Conservation (phyloP, 2,797 vertebrate species). For the Micropoecilia bifurca region DNA sequence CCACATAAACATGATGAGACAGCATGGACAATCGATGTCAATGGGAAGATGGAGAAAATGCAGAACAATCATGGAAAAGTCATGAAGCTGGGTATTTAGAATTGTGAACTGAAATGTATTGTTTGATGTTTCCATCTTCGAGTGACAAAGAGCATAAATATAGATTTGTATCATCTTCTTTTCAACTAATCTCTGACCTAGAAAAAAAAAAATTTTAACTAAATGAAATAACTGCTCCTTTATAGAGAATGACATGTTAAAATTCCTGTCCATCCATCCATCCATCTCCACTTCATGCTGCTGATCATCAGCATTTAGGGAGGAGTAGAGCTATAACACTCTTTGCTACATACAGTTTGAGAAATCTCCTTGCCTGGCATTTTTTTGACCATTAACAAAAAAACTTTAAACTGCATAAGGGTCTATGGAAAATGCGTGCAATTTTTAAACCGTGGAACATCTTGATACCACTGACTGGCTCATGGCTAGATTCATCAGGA, state of each 20-base stretch:
- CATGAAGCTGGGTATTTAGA: neutral
- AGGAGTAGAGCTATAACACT: neutral
- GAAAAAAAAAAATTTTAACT: neutral
- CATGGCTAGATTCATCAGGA: neutral
- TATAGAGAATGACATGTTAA: neutral
- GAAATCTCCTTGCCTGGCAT: neutral
- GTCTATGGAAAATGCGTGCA: neutral
- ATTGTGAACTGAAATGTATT: neutral
- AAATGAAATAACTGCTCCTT: neutral
- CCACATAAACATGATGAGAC: neutral
- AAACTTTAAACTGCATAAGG: neutral
- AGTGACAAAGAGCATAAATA: neutral
- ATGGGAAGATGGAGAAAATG: neutral
- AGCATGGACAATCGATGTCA: neutral
- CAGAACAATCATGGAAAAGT: neutral
- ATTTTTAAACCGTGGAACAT: neutral
- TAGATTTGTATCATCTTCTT: neutral
- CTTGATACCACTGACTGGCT: neutral
- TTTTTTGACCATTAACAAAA: neutral
- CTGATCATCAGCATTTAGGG: neutral
- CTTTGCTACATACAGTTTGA: neutral
- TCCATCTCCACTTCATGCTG: neutral
- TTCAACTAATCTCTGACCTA: neutral
- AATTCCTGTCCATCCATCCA: no score
- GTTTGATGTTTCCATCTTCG: neutral